These are phyloP conservation scores for Botia almorhae DNA, from an alignment of 2,797 vertebrate genomes.

Conservation along the genomic window DNA sequence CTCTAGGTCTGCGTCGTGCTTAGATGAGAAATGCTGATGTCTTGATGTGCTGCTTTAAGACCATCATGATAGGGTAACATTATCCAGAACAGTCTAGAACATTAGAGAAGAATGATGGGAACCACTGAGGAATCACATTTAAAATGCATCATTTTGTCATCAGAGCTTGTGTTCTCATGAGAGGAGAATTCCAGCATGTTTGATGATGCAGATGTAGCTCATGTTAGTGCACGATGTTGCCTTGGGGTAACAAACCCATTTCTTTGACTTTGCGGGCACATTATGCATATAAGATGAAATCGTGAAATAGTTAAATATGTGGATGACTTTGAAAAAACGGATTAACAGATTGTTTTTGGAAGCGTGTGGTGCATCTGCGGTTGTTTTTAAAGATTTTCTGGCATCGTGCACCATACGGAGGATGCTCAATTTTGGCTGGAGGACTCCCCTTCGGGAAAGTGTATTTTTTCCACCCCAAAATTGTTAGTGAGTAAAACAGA, in stretches of 20 bases:
- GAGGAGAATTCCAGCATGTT: constrained; percentile 11
- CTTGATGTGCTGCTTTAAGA: constrained; percentile 17
- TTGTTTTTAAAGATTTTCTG: background rate
- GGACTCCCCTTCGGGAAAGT: background rate
- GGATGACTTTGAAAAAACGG: background rate
- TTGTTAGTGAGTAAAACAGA: background rate
- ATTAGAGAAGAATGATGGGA: constrained; percentile 3
- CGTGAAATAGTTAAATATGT: too few relatives aligned
- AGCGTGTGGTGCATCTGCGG: background rate
- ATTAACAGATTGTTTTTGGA: background rate
- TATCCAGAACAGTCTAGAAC: constrained; percentile 19
- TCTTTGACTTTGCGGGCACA: background rate
- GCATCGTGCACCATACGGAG: background rate
- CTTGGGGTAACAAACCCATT: background rate
- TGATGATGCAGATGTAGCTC: constrained; percentile 25
- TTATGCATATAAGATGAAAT: background rate
- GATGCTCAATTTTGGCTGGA: background rate
- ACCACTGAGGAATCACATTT: background rate
- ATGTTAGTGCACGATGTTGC: background rate
- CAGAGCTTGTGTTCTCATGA: constrained; percentile 6
- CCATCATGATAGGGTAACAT: background rate
- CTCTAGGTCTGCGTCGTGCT: constrained; percentile 1
- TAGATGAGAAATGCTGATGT: constrained; percentile 2
- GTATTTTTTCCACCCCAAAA: background rate
- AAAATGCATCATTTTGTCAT: constrained; percentile 10